Evolutionary conservation across 2,888 invertebrate genomes (phyloP).

Genomic region (Syrista parreyssii): DNA sequence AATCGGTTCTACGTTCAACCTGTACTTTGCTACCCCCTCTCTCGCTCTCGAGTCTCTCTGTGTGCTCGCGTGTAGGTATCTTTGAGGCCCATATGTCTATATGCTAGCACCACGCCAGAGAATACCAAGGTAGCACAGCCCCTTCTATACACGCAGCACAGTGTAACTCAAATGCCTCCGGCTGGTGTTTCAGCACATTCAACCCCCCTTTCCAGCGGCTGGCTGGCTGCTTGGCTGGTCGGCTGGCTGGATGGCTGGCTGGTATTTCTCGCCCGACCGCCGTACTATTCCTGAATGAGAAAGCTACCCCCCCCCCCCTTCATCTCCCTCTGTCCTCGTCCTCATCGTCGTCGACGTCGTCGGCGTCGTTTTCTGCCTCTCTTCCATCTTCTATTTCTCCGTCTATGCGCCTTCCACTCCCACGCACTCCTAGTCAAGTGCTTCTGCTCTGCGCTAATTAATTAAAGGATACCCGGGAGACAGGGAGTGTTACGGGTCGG

Average conservation of each 20-base stretch:
- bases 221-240: too few relatives aligned
- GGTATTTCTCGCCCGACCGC: slow-evolving; percentile 19
- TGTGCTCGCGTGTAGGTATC: slow-evolving; percentile 14
- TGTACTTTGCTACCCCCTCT: neutral
- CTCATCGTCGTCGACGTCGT: neutral
- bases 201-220: slow-evolving; percentile 6
- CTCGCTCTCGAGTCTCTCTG: too few relatives aligned
- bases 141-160: slow-evolving; percentile 5
- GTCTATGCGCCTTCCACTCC: slow-evolving; percentile 5
- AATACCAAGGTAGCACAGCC: slow-evolving; percentile 15
- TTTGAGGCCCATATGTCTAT: slow-evolving; percentile 15
- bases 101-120: slow-evolving; percentile 27
- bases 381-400: neutral
- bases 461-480: slow-evolving; percentile 42
- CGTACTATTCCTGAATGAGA: too few relatives aligned
- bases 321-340: neutral
- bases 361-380: slow-evolving; percentile 9
- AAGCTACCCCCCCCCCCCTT: neutral
- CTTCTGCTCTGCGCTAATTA: slow-evolving; percentile 43
- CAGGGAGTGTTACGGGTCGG: slow-evolving; percentile 22
- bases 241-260: neutral
- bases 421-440: slow-evolving; percentile 21
- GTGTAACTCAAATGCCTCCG: slow-evolving; percentile 35
- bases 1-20: neutral
- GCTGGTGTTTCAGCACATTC: slow-evolving; percentile 30